Conservation (phyloP, 2,888 invertebrate species). For the Pemphredon lugubris region DNA sequence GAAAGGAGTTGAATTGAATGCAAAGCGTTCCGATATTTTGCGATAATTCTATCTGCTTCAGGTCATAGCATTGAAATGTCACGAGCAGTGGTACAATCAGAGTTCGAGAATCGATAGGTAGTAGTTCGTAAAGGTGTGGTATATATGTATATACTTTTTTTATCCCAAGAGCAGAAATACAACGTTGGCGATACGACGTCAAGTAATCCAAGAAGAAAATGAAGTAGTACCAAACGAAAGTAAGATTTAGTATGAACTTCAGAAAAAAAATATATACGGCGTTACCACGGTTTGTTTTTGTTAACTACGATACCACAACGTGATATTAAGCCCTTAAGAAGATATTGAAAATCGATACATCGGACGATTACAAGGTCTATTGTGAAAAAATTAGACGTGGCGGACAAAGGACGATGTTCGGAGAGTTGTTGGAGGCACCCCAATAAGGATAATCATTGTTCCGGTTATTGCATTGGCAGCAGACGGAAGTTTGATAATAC, state of each 20-base stretch:
- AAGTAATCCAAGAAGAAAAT: too few species aligned
- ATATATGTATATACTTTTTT: not conserved
- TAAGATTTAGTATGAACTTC: not conserved
- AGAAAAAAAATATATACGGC: too few species aligned
- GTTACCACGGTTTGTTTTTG: conserved; percentile 18
- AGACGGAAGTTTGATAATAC: conserved; percentile 61
- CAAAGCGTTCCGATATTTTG: not conserved
- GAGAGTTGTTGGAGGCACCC: conserved; percentile 69
- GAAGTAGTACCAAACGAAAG: not conserved
- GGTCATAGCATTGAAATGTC: conserved; percentile 57
- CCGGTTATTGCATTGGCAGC: conserved; percentile 68
- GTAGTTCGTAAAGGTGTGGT: not conserved
- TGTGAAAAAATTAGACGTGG: conserved; percentile 42
- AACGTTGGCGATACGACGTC: too few species aligned
- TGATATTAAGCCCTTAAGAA: conserved; percentile 25
- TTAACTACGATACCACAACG: conserved; percentile 24
- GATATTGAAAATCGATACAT: conserved; percentile 46
- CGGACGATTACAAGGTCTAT: conserved; percentile 31
- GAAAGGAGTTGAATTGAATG: not conserved
- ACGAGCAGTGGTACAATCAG: conserved; percentile 37
- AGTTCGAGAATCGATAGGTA: not conserved
- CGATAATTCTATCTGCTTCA: conserved; percentile 5
- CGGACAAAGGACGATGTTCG: conserved; percentile 22
- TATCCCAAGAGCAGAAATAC: too few species aligned
- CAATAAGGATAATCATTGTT: conserved; percentile 74